These are phyloP conservation scores for Acarapis woodi DNA, from an alignment of 1,140 invertebrate species.

Conservation along the genomic window DNA sequence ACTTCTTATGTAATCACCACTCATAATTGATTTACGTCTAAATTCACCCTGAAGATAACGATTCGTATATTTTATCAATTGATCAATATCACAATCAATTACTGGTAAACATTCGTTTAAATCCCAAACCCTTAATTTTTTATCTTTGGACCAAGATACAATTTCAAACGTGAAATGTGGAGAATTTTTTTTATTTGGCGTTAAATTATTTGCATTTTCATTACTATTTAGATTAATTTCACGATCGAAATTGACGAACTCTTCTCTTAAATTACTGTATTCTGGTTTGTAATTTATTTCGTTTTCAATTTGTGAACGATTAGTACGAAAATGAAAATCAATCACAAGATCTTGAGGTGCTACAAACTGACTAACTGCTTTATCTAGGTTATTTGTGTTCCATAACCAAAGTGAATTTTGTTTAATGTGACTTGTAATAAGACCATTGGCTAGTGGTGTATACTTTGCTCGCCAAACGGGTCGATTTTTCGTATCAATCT, in stretches of 20 bases:
- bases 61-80: too few relatives aligned
- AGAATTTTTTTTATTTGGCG: too few relatives aligned
- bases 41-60: too few relatives aligned
- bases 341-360: constrained; percentile 75
- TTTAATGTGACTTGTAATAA: constrained; percentile 62
- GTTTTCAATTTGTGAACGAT: constrained; percentile 17
- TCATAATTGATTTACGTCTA: too few relatives aligned
- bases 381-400: constrained; percentile 33
- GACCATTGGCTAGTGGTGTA: constrained; percentile 55
- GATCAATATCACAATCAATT: too few relatives aligned
- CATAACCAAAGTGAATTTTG: constrained; percentile 40
- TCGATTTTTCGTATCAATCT: constrained; percentile 39
- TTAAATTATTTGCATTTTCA: too few relatives aligned
- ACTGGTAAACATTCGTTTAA: too few relatives aligned
- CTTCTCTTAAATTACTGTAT: constrained; percentile 80
- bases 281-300: constrained; percentile 20
- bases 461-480: constrained; percentile 79
- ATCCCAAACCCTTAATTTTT: too few relatives aligned
- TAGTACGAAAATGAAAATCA: constrained; percentile 61
- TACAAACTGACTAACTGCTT: constrained; percentile 54
- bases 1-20: too few relatives aligned
- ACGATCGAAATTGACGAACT: constrained; percentile 69
- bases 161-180: too few relatives aligned
- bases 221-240: too few relatives aligned
- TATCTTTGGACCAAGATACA: too few relatives aligned